Base-by-base conservation (phyloP, 2,113 vertebrate species). In the Chloebia gouldiae region DNA sequence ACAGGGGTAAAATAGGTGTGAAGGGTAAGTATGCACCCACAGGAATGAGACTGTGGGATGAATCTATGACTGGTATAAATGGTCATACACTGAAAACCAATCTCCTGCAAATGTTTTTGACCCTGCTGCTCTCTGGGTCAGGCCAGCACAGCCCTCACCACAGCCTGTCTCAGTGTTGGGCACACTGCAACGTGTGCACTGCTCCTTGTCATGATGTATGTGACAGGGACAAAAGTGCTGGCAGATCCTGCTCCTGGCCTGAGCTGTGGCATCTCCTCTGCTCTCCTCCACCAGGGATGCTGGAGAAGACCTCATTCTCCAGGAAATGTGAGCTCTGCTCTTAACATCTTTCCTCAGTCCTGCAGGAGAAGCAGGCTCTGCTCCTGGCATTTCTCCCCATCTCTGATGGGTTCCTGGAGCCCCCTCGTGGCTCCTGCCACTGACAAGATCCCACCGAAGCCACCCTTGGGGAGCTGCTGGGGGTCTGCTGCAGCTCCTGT, bases 371-470 rank as follows among this genome's bases (percentile, higher is more conserved):
- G 35, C 6, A 12, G 68, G 31, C 49, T 53, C 76, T 44, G 66
- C 28, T 92, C 33, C 44, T 40, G 61, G 53, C 33, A 12, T 25
- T 78, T 37, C 45, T 89, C 23, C 64, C 17, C 1, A 2, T 39
- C 47, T 96, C 64, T 7, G 24, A 78, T 28, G 56, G 35, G 19
- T 23, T 97, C 94, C 82, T 97, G 95, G 96, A 97, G 96, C 95
- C 96, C 96, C 94, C 96, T 97, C 82, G 94, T 97, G 96, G 96
- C 31, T 83, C 60, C 56, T 70, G 14, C 11, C 16, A 14, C 54
- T 27, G 59, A 11, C 3, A 2, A 54, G 21, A 39, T 59, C 56
- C 49, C 53, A n/a, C 22, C 13, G 18, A 45, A 61, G 24, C 14
- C 56, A 15, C 16, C 40, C 47, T 3, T 5, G 33, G 30, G 19